These are phyloP conservation scores for Bugulina stolonifera DNA, from an alignment of 2,888 invertebrate genomes.

Conservation along the genomic window DNA sequence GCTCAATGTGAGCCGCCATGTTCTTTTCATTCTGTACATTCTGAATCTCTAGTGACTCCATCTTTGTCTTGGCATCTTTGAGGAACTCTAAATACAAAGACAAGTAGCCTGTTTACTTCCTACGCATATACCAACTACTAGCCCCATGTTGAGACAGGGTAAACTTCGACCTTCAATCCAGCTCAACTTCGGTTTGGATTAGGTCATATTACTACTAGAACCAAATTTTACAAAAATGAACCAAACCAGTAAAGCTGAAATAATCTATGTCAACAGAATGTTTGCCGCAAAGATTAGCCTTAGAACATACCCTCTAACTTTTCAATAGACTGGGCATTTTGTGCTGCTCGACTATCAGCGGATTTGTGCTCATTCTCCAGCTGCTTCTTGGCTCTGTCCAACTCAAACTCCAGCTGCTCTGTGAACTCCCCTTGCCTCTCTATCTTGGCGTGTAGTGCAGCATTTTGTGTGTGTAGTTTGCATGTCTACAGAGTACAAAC, in stretches of 20 bases:
- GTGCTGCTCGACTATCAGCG: not conserved
- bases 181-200: not conserved
- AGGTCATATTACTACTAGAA: not conserved
- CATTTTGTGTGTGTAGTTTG: slow-evolving; percentile 40
- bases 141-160: no score
- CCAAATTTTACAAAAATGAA: no score
- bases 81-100: slow-evolving; percentile 12
- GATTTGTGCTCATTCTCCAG: slow-evolving; percentile 17
- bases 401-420: slow-evolving; percentile 47
- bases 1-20: slow-evolving; percentile 35
- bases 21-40: not conserved
- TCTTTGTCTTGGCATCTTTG: not conserved
- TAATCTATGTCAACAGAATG: no score
- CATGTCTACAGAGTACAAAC: slow-evolving; percentile 34
- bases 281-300: no score
- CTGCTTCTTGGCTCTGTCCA: slow-evolving; percentile 36
- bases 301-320: slow-evolving; percentile 15
- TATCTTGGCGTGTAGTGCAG: slow-evolving; percentile 41
- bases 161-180: not conserved
- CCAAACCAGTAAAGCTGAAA: no score
- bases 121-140: no score
- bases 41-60: not conserved
- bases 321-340: slow-evolving; percentile 22
- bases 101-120: no score
- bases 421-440: slow-evolving; percentile 47